phyloP scores from a whole-genome alignment of 2,113 vertebrate species.

The Cisticola juncidis region DNA sequence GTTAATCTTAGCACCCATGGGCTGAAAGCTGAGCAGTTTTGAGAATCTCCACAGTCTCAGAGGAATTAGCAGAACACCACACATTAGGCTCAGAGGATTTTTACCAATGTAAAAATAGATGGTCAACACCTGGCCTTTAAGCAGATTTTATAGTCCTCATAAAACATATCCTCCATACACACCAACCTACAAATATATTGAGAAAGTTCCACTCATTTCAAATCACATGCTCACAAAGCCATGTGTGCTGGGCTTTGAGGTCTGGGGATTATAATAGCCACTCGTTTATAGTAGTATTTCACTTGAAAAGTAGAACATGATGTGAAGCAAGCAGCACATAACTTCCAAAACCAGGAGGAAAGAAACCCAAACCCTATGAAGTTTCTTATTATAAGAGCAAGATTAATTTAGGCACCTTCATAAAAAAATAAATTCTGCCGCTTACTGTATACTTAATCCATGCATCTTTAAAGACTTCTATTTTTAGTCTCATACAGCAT shows the following conservation, averaged over 20 bases:
- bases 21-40: neutral
- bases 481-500: neutral
- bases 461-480: conserved; percentile 18
- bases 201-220: conserved; percentile 33
- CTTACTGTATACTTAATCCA: conserved; percentile 19
- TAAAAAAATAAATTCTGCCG: neutral
- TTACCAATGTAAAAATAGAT: conserved; percentile 28
- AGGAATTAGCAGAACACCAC: neutral
- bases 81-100: neutral
- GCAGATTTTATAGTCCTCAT: conserved; percentile 41
- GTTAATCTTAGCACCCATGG: neutral
- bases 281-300: conserved; percentile 11
- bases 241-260: conserved; percentile 47
- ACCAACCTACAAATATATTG: neutral
- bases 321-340: conserved; percentile 32
- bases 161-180: conserved; percentile 33
- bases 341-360: neutral
- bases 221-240: conserved; percentile 18
- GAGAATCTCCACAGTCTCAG: neutral
- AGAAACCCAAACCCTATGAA: neutral
- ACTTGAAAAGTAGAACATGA: conserved; percentile 49
- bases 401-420: conserved; percentile 25
- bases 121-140: conserved; percentile 52
- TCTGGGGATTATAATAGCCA: conserved; percentile 41
- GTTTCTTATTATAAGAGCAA: neutral